Evolutionary conservation across 2,113 vertebrate genomes (phyloP).

Genomic region (Centropristis striata): DNA sequence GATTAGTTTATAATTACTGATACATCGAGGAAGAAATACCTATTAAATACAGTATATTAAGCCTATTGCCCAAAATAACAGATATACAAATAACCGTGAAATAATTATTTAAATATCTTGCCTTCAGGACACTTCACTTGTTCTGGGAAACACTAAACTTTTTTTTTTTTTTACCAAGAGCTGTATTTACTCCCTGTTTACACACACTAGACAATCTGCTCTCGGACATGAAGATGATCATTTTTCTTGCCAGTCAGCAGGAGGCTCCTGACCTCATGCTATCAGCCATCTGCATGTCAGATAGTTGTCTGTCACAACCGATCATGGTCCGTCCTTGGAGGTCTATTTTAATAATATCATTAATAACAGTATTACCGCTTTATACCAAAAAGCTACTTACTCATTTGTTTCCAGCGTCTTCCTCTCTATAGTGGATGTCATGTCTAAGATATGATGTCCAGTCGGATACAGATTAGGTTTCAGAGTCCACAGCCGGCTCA

Average conservation of each 20-base stretch:
- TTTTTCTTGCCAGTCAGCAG: background rate
- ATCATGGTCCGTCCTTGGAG: background rate
- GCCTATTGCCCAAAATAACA: too few relatives aligned
- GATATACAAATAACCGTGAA: too few relatives aligned
- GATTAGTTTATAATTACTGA: too few relatives aligned
- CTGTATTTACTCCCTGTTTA: background rate
- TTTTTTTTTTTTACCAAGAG: background rate
- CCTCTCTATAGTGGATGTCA: constrained; percentile 96
- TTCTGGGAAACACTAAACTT: background rate
- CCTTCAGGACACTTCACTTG: too few relatives aligned
- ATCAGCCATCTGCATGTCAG: background rate
- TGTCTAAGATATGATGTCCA: constrained; percentile 75
- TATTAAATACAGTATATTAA: too few relatives aligned
- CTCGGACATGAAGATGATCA: background rate
- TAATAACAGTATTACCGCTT: background rate
- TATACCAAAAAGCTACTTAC: constrained; percentile 86
- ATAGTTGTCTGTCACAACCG: background rate
- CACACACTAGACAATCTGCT: background rate
- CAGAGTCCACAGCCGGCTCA: constrained; percentile 16
- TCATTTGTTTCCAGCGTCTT: constrained; percentile 95
- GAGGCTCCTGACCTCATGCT: constrained; percentile 11
- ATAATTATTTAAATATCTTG: too few relatives aligned
- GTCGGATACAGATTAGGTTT: constrained; percentile 7
- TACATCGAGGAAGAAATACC: too few relatives aligned
- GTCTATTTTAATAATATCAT: background rate